Conservation (phyloP, 2,888 invertebrate genomes). For the Cynaeus angustus region DNA sequence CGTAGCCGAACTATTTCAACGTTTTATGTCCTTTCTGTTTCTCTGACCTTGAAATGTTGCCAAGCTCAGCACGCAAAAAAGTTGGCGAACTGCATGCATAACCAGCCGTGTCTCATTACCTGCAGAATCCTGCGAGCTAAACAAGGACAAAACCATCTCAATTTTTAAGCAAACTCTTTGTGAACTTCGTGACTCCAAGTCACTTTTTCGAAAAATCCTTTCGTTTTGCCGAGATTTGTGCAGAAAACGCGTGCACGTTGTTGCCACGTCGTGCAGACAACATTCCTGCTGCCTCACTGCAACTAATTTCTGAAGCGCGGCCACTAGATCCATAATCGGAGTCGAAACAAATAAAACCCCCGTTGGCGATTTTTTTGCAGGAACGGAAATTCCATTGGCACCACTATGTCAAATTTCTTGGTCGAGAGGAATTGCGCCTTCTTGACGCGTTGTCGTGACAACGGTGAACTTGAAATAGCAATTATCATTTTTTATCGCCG, state of each 20-base stretch:
- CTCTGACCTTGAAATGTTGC: slow-evolving; percentile 56
- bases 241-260: slow-evolving; percentile 38
- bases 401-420: slow-evolving; percentile 40
- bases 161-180: slow-evolving; percentile 19
- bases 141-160: slow-evolving; percentile 23
- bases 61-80: slow-evolving; percentile 53
- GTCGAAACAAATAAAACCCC: slow-evolving; percentile 26
- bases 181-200: slow-evolving; percentile 23
- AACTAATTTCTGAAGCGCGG: slow-evolving; percentile 35
- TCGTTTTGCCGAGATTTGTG: slow-evolving; percentile 37
- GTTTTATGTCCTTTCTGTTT: slow-evolving; percentile 56
- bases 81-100: slow-evolving; percentile 51
- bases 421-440: slow-evolving; percentile 20
- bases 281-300: slow-evolving; percentile 29
- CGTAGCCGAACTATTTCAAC: slow-evolving; percentile 21
- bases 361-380: slow-evolving; percentile 22
- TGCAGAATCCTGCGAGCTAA: slow-evolving; percentile 26
- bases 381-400: slow-evolving; percentile 37
- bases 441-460: slow-evolving; percentile 36
- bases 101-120: slow-evolving; percentile 31
- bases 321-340: slow-evolving; percentile 33
- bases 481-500: slow-evolving; percentile 33
- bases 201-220: slow-evolving; percentile 31
- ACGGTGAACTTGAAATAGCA: slow-evolving; percentile 27
- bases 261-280: slow-evolving; percentile 24